phyloP scores from a whole-genome alignment of 2,113 vertebrate genomes.

The Panurus biarmicus region DNA sequence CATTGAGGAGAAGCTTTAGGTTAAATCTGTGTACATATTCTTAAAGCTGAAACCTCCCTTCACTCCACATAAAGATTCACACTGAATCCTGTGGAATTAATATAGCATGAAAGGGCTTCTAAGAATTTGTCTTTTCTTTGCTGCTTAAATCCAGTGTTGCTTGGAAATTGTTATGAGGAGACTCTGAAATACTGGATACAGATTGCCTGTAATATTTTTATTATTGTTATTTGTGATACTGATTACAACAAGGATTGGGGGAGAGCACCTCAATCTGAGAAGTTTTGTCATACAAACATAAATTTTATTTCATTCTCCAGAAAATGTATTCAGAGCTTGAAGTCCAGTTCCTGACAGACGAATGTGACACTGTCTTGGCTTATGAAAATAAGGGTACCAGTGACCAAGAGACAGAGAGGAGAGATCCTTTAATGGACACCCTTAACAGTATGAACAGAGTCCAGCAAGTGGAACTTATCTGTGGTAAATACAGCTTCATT shows the following conservation, averaged over 20 bases:
- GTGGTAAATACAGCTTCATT: constrained; percentile 72
- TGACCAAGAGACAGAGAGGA: constrained; percentile 74
- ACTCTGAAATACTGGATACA: neutral
- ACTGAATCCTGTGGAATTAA: neutral
- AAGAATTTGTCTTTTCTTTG: neutral
- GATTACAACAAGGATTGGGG: neutral
- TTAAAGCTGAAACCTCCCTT: neutral
- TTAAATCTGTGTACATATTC: neutral
- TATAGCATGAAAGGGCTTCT: neutral
- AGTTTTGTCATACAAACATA: neutral
- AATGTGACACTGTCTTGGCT: constrained; percentile 87
- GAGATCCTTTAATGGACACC: constrained; percentile 86
- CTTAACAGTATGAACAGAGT: constrained; percentile 83
- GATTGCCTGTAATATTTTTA: neutral
- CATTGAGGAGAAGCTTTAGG: neutral
- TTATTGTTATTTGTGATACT: neutral
- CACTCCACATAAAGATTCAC: neutral
- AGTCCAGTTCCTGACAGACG: constrained; percentile 88
- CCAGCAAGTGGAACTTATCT: constrained; percentile 93
- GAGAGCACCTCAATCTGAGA: neutral
- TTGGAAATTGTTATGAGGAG: neutral
- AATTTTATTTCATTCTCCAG: constrained; percentile 61
- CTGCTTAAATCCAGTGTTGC: neutral
- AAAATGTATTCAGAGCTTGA: constrained; percentile 83
- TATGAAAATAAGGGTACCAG: constrained; percentile 88